These are phyloP conservation scores for Eucera pruinosa DNA, from an alignment of 2,888 invertebrate species.

Conservation along the genomic window DNA sequence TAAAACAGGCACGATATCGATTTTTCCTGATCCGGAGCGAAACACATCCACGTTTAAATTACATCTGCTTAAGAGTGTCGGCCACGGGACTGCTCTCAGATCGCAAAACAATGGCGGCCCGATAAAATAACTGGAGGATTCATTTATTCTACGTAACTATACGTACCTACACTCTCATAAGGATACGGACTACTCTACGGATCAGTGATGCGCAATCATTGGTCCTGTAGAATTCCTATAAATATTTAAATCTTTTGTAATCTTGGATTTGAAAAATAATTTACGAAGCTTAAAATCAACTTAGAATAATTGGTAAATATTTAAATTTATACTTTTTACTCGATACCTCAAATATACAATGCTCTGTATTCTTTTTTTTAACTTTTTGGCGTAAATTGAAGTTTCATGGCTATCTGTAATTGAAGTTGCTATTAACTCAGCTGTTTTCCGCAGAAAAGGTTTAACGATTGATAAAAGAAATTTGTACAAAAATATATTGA, in stretches of 20 bases:
- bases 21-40: conserved; percentile 45
- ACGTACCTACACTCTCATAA: conserved; percentile 43
- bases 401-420: too few species aligned
- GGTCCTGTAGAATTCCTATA: conserved; percentile 10
- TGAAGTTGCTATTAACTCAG: too few species aligned
- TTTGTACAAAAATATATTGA: too few species aligned
- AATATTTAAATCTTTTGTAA: neutral
- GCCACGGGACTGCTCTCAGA: conserved; percentile 51
- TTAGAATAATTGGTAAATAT: too few species aligned
- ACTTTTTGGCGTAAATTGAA: too few species aligned
- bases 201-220: conserved; percentile 58
- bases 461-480: too few species aligned
- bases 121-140: conserved; percentile 65
- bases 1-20: conserved; percentile 55
- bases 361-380: too few species aligned
- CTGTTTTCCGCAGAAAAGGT: too few species aligned
- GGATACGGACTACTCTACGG: conserved; percentile 43
- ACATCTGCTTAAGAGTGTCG: conserved; percentile 60
- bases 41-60: conserved; percentile 60
- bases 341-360: too few species aligned
- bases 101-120: conserved; percentile 60
- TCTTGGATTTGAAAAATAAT: neutral
- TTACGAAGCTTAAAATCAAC: too few species aligned
- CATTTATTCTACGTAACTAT: conserved; percentile 65
- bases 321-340: too few species aligned